phyloP scores from a whole-genome alignment of 2,113 vertebrate genomes.

The Emberiza fucata region DNA sequence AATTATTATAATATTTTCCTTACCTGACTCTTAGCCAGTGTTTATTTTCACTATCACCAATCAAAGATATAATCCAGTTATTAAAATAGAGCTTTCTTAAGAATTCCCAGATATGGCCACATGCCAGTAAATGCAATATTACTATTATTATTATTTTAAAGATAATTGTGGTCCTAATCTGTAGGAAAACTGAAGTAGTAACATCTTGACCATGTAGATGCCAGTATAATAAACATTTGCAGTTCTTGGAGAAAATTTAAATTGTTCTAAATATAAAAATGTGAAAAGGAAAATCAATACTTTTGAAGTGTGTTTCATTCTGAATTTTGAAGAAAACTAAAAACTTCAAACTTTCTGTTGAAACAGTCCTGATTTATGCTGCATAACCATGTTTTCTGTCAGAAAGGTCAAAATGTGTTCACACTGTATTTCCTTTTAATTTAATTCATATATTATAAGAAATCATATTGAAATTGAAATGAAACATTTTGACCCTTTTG shows the following conservation, averaged over 20 bases:
- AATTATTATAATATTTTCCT: neutral
- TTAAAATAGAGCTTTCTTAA: neutral
- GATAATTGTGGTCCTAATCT: neutral
- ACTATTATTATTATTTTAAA: neutral
- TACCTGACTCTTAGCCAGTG: neutral
- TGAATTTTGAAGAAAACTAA: neutral
- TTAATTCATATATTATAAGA: neutral
- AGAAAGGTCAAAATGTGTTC: conserved; percentile 2
- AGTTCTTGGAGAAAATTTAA: neutral
- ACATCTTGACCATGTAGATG: neutral
- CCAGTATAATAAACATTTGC: neutral
- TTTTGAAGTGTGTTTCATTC: neutral
- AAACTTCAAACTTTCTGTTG: neutral
- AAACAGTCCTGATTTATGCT: neutral
- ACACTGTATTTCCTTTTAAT: neutral
- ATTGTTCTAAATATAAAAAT: neutral
- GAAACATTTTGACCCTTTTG: neutral
- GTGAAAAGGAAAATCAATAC: neutral
- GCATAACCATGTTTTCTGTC: neutral
- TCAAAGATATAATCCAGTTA: neutral
- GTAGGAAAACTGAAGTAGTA: neutral
- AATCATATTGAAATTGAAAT: neutral
- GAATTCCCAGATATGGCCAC: neutral
- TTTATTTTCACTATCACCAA: neutral
- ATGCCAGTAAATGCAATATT: neutral